Evolutionary conservation across 2,888 invertebrate genomes (phyloP).

Genomic region (Netelia fuscicornis): DNA sequence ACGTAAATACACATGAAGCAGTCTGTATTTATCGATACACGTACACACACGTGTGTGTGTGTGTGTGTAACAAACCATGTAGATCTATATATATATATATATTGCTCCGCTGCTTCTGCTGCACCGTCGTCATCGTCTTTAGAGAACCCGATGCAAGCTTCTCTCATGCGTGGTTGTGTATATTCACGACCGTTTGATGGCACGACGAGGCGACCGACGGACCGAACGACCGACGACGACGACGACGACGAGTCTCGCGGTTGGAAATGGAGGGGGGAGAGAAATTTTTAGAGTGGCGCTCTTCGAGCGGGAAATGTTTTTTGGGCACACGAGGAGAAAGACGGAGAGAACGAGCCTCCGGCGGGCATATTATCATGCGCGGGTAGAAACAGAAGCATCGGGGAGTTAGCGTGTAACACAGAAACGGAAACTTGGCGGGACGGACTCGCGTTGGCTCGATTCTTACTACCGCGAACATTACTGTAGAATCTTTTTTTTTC

Average conservation of each 20-base stretch:
- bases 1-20: conserved; percentile 3
- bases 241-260: conserved; percentile 45
- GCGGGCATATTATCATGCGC: conserved; percentile 19
- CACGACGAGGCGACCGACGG: conserved; percentile 35
- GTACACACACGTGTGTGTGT: conserved; percentile 38
- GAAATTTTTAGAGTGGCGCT: conserved; percentile 28
- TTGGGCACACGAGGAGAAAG: conserved; percentile 30
- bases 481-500: not conserved
- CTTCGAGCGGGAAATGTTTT: conserved; percentile 48
- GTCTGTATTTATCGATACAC: conserved; percentile 29
- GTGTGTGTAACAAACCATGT: conserved; percentile 39
- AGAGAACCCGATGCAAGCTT: conserved; percentile 46
- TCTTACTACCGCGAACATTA: not conserved
- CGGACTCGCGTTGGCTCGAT: not conserved
- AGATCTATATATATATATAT: not conserved
- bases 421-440: conserved; percentile 21
- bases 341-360: not conserved
- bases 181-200: conserved; percentile 58
- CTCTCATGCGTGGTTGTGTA: conserved; percentile 4
- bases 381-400: conserved; percentile 27
- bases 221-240: conserved; percentile 25
- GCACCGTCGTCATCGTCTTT: conserved; percentile 25
- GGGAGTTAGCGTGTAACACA: conserved; percentile 1
- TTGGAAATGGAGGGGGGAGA: conserved; percentile 11
- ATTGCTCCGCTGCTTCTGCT: conserved; percentile 15